These are phyloP conservation scores for Boloria selene DNA, from an alignment of 2,888 invertebrate genomes.

Conservation along the genomic window DNA sequence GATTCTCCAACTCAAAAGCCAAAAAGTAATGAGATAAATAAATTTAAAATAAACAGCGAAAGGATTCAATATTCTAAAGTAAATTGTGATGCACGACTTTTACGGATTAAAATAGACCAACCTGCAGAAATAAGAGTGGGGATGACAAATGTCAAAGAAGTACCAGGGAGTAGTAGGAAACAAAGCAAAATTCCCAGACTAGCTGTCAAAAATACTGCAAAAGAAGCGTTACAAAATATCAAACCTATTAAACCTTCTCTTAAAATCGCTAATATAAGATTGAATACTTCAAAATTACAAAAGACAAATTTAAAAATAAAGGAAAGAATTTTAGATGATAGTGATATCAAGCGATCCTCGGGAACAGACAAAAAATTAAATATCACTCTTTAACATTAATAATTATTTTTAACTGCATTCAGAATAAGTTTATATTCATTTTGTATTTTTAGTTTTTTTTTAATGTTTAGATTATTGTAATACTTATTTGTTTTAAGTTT, in stretches of 20 bases:
- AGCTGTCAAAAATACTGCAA: constrained; percentile 34
- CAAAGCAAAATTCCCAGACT: constrained; percentile 55
- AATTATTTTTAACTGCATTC: not conserved
- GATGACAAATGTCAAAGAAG: constrained; percentile 38
- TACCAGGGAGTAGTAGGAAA: constrained; percentile 32
- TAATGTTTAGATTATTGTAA: not conserved
- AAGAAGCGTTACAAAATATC: constrained; percentile 5
- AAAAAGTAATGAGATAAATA: not conserved
- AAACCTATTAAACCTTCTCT: not conserved
- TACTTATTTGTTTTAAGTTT: not conserved
- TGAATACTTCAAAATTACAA: constrained; percentile 6
- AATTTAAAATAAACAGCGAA: not conserved
- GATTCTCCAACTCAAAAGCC: not conserved
- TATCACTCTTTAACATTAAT: constrained; percentile 25
- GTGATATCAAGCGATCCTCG: constrained; percentile 33
- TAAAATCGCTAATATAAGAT: constrained; percentile 3
- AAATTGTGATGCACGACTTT: constrained; percentile 39
- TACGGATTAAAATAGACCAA: constrained; percentile 55
- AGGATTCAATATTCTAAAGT: not conserved
- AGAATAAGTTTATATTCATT: no score
- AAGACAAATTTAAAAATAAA: constrained; percentile 21
- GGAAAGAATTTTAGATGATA: constrained; percentile 35
- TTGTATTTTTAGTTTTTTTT: not conserved
- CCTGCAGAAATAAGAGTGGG: constrained; percentile 47
- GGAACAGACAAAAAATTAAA: constrained; percentile 38